A percentile compares a stretch with the other conserved stretches of the same genome.
Conservation (phyloP, 2,888 invertebrate genomes). For the Pachymerium ferrugineum region DNA sequence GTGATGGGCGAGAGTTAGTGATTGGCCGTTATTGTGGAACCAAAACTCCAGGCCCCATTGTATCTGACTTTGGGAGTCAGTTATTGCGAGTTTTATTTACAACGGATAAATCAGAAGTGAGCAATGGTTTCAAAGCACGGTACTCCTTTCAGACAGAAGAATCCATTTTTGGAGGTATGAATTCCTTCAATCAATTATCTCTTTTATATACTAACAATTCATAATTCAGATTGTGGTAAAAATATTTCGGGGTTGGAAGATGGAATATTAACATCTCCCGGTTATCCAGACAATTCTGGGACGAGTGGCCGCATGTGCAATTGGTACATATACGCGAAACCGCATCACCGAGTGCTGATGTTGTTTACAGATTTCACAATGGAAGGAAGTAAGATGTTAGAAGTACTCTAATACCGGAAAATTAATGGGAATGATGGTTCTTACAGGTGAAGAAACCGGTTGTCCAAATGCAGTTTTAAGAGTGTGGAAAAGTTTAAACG, state of each 20-base stretch:
- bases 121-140: slow-evolving; percentile 91
- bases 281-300: slow-evolving; percentile 84
- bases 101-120: slow-evolving; percentile 78
- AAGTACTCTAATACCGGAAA: background rate
- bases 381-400: background rate
- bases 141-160: slow-evolving; percentile 88
- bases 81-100: slow-evolving; percentile 83
- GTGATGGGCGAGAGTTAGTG: slow-evolving; percentile 72
- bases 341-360: slow-evolving; percentile 79
- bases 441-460: slow-evolving; percentile 69
- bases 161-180: slow-evolving; percentile 68
- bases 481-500: slow-evolving; percentile 76
- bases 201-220: slow-evolving; percentile 56
- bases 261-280: slow-evolving; percentile 76
- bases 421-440: too few species aligned
- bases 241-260: slow-evolving; percentile 60
- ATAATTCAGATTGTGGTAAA: slow-evolving; percentile 71
- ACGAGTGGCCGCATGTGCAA: slow-evolving; percentile 76
- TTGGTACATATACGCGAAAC: slow-evolving; percentile 88
- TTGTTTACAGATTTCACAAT: slow-evolving; percentile 87
- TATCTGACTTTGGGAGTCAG: slow-evolving; percentile 80
- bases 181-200: background rate
- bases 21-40: slow-evolving; percentile 87
- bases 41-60: slow-evolving; percentile 89
- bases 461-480: slow-evolving; percentile 87